Percentiles rank a stretch among this genome's conserved stretches.
Evolutionary conservation across 1,140 invertebrate species (phyloP).

Genomic region (Drosophila azteca): DNA sequence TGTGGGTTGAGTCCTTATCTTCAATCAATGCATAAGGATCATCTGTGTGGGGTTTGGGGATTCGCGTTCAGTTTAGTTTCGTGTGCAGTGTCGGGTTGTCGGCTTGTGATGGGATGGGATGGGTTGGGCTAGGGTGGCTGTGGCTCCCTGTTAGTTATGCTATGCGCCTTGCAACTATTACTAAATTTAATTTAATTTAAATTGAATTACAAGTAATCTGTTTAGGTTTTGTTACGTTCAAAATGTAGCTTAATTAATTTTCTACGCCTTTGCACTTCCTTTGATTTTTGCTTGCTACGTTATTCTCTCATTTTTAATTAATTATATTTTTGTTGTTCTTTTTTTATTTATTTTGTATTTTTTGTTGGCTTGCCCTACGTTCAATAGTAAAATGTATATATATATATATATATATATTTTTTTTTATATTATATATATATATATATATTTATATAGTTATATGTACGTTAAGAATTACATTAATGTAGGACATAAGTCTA

Average conservation of each 20-base stretch:
- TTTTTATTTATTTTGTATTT: constrained; percentile 39
- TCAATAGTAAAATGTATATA: constrained; percentile 82
- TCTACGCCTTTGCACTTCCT: constrained; percentile 70
- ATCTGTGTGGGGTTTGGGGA: constrained; percentile 17
- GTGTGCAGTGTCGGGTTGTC: constrained; percentile 22
- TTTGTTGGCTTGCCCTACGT: constrained; percentile 60
- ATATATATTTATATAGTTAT: constrained; percentile 71
- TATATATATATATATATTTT: constrained; percentile 60
- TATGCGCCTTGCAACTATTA: constrained; percentile 79
- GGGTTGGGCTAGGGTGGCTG: constrained; percentile 6
- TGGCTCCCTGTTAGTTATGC: constrained; percentile 63
- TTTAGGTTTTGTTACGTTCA: constrained; percentile 61
- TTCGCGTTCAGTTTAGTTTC: constrained; percentile 1
- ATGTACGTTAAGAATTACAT: constrained; percentile 80
- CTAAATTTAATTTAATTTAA: constrained; percentile 82
- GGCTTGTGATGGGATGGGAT: neutral
- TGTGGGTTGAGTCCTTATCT: constrained; percentile 10
- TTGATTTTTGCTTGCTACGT: constrained; percentile 75
- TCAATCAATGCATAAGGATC: constrained; percentile 27
- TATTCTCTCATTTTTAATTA: constrained; percentile 44
- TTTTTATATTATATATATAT: constrained; percentile 73
- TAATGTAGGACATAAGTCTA: constrained; percentile 78
- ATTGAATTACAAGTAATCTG: constrained; percentile 74
- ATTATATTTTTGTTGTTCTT: constrained; percentile 41
- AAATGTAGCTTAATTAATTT: constrained; percentile 73